These are phyloP conservation scores for Luehdorfia chinensis DNA, from an alignment of 1,140 invertebrate species.

Conservation along the genomic window DNA sequence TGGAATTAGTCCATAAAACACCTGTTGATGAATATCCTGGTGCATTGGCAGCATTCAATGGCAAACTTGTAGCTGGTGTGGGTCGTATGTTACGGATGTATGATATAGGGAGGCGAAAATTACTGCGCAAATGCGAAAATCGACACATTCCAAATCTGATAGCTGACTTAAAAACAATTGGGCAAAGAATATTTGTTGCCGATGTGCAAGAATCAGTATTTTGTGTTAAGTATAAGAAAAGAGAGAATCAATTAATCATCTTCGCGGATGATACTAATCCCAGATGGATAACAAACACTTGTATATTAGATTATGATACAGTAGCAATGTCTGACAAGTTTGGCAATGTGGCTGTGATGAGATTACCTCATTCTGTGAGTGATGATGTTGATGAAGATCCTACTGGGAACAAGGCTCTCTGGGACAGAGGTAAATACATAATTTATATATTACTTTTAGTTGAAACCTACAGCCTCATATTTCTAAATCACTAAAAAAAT, in stretches of 20 bases:
- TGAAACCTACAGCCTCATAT: too few relatives aligned
- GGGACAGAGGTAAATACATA: slow-evolving; percentile 95
- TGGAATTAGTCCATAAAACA: slow-evolving; percentile 97
- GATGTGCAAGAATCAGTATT: slow-evolving; percentile 99
- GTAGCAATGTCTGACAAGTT: slow-evolving; percentile 98
- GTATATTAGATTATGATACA: slow-evolving; percentile 97
- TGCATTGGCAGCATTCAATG: slow-evolving; percentile 94
- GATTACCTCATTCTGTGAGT: slow-evolving; percentile 92
- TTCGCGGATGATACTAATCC: slow-evolving; percentile 99
- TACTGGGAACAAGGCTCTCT: slow-evolving; percentile 97
- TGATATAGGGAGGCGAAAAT: slow-evolving; percentile 95
- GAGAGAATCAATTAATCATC: slow-evolving; percentile 98
- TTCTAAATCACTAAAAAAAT: too few relatives aligned
- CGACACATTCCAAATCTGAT: slow-evolving; percentile 98
- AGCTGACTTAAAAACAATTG: slow-evolving; percentile 94
- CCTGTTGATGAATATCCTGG: slow-evolving; percentile 95
- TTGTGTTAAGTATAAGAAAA: slow-evolving; percentile 95
- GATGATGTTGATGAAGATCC: slow-evolving; percentile 99
- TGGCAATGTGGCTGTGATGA: slow-evolving; percentile 96
- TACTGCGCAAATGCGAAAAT: slow-evolving; percentile 99
- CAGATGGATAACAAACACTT: slow-evolving; percentile 94
- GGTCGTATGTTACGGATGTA: slow-evolving; percentile 95
- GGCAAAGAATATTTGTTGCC: slow-evolving; percentile 95
- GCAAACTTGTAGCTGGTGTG: slow-evolving; percentile 93
- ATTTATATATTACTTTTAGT: too few relatives aligned